These are phyloP conservation scores for Teleopsis dalmanni DNA, from an alignment of 1,140 invertebrate species.

Conservation along the genomic window DNA sequence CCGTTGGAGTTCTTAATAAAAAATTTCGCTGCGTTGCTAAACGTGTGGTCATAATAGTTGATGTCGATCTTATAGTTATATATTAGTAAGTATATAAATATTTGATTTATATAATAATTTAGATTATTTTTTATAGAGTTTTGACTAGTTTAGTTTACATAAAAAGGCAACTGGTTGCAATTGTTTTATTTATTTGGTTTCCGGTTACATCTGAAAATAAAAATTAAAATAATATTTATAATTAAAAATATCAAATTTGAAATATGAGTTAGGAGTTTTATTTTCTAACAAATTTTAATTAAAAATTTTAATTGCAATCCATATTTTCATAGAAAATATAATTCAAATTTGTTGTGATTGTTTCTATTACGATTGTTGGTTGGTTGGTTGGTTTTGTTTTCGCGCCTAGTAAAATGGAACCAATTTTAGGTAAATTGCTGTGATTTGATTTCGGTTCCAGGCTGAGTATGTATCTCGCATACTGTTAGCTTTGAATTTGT, in stretches of 20 bases:
- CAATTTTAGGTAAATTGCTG: no score
- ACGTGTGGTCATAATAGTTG: slow-evolving; percentile 34
- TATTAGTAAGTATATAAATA: slow-evolving; percentile 1
- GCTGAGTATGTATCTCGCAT: no score
- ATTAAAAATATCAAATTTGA: background rate
- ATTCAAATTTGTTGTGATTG: no score
- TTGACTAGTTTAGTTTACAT: slow-evolving; percentile 24
- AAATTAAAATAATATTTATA: no score
- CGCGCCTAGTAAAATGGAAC: no score
- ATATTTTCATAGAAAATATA: no score
- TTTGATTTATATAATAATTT: slow-evolving; percentile 11
- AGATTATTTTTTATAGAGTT: slow-evolving; percentile 26
- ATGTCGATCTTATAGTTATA: no score
- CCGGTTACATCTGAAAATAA: slow-evolving; percentile 18
- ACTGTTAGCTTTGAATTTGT: background rate
- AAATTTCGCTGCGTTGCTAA: slow-evolving; percentile 38
- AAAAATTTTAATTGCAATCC: background rate
- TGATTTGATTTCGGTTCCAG: no score
- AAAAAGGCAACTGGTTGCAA: slow-evolving; percentile 22
- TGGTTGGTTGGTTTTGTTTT: no score
- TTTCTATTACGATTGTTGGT: no score
- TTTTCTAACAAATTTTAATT: background rate
- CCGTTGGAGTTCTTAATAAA: slow-evolving; percentile 30
- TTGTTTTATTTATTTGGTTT: slow-evolving; percentile 5
- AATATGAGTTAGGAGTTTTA: background rate